These are phyloP conservation scores for Galagoides demidoff DNA, from an alignment of 2,797 vertebrate genomes.

Conservation along the genomic window DNA sequence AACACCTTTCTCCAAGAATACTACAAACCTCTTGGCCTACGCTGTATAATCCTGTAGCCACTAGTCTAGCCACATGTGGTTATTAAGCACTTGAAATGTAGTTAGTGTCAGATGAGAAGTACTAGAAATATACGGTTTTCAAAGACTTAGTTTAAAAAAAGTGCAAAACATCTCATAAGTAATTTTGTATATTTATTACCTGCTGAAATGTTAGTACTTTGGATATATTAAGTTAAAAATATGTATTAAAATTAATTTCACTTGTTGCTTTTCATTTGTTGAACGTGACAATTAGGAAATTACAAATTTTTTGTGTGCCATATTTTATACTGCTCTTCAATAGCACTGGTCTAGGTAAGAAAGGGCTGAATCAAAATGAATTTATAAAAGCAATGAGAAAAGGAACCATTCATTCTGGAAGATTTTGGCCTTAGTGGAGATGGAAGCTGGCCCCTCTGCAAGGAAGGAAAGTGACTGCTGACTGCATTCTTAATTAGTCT, in stretches of 20 bases:
- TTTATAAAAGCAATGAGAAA: not conserved
- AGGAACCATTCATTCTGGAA: not conserved
- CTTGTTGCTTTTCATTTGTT: not conserved
- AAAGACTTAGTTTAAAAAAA: not conserved
- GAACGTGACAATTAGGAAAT: not conserved
- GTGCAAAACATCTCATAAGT: not conserved
- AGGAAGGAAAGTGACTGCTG: not conserved
- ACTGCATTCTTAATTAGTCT: conserved; percentile 34
- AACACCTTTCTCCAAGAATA: not conserved
- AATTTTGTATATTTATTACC: not conserved
- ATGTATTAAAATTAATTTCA: not conserved
- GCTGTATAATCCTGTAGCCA: fast-evolving
- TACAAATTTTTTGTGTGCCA: not conserved
- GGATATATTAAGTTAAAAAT: not conserved
- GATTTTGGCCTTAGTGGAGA: not conserved
- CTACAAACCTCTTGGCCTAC: not conserved
- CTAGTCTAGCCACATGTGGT: not conserved
- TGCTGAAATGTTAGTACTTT: not conserved
- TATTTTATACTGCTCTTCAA: not conserved
- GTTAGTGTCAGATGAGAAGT: not conserved
- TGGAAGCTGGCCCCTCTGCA: not conserved
- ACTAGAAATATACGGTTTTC: not conserved
- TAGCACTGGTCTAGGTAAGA: not conserved
- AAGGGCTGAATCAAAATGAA: not conserved
- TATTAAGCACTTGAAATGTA: not conserved